Evolutionary conservation across 2,113 vertebrate genomes (phyloP).

Genomic region (Mungos mungo): DNA sequence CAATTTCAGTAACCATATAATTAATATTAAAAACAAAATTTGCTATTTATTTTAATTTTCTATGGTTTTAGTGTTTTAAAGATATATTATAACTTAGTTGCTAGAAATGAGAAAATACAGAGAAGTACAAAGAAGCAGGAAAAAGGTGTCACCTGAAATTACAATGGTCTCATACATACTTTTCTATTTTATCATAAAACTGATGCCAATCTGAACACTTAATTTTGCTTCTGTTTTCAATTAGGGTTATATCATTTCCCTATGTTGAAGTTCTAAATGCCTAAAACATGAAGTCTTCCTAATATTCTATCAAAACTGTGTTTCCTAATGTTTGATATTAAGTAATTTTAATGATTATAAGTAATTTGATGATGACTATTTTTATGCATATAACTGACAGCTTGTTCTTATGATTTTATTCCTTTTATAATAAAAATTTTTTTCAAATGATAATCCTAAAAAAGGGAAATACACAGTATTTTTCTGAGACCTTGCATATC

Average conservation of each 20-base stretch:
- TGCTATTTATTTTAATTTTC: background rate
- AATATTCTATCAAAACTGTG: background rate
- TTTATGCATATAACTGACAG: background rate
- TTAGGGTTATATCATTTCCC: background rate
- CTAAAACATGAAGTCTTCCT: background rate
- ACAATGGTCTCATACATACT: background rate
- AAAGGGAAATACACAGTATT: background rate
- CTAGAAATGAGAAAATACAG: background rate
- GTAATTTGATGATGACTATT: background rate
- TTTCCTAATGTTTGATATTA: background rate
- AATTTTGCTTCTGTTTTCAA: background rate
- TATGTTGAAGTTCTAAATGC: background rate
- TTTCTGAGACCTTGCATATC: background rate
- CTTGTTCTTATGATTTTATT: background rate
- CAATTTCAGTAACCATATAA: background rate
- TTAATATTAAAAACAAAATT: background rate
- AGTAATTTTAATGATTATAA: background rate
- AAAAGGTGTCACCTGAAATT: background rate
- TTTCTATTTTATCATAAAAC: background rate
- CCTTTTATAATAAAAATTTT: background rate
- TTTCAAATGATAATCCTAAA: background rate
- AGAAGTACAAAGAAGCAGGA: background rate
- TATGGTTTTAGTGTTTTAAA: background rate
- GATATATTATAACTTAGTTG: background rate
- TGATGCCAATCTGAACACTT: background rate